phyloP scores from a whole-genome alignment of 2,113 vertebrate genomes.

The Tenebrosternarchus preto region DNA sequence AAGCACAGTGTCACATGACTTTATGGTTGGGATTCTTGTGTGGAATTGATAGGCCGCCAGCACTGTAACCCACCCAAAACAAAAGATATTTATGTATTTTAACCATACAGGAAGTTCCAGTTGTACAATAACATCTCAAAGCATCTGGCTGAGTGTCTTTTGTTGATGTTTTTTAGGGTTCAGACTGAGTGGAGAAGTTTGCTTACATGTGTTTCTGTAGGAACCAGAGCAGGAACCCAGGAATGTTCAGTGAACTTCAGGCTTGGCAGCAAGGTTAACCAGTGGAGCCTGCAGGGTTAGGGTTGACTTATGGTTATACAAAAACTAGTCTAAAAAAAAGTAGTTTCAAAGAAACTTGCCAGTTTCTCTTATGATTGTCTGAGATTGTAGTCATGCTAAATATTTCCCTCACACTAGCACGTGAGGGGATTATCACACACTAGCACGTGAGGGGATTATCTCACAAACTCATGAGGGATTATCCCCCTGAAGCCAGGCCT shows the following conservation, averaged over 20 bases:
- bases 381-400: too few relatives aligned
- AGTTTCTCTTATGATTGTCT: too few relatives aligned
- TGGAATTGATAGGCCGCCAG: conserved; percentile 38
- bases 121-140: conserved; percentile 25
- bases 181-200: conserved; percentile 17
- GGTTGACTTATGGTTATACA: too few relatives aligned
- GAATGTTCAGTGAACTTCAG: conserved; percentile 43
- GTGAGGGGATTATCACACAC: too few relatives aligned
- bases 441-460: too few relatives aligned
- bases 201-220: conserved; percentile 31
- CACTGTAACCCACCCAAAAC: conserved; percentile 25
- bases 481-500: too few relatives aligned
- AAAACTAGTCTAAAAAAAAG: too few relatives aligned
- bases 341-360: too few relatives aligned
- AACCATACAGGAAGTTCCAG: conserved; percentile 44
- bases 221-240: conserved; percentile 22
- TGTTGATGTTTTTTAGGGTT: conserved; percentile 27
- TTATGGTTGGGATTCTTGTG: conserved; percentile 25
- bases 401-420: too few relatives aligned
- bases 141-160: conserved; percentile 25
- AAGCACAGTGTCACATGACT: conserved; percentile 34
- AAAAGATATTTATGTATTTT: conserved; percentile 41
- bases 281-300: too few relatives aligned
- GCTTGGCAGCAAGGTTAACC: conserved; percentile 11
- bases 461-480: too few relatives aligned